Evolutionary conservation across 2,113 vertebrate genomes (phyloP), one percentile per base, ranked within the genome.

Genomic region (Rhipidura dahli): DNA sequence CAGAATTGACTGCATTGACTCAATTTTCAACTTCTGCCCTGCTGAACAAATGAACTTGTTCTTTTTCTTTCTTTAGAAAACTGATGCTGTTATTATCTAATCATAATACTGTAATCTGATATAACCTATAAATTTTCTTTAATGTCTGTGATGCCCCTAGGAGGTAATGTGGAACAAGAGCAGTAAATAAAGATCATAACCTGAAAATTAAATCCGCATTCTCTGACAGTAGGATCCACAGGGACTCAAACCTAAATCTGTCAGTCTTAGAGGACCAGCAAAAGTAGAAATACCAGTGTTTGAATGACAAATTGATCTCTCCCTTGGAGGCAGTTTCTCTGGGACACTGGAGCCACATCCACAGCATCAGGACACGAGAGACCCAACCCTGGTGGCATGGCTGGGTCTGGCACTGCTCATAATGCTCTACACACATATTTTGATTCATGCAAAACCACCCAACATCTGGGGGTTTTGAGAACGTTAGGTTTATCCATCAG

Each of bases 151-250:
- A 82, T 66, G 45, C 7, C 85, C 51, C 15, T 31, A 83, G 45
- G 79, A 89, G 71, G 42, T 44, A 69, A 70, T 2, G 51, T 54
- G 35, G 82, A 93, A 88, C 9, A 27, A 65, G 51, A 91, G 45
- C 59, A 80, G 44, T 95, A 94, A 96, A 93, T 86, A 96, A 88
- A 91, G 54, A 87, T 73, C 51, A 70, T 28, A 92, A 73, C 65
- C 45, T 77, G 70, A 72, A 89, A 85, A 94, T 56, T 69, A 79
- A 56, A 76, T 40, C 70, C 60, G 57, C 40, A 37, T 78, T 63
- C 22, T 91, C 57, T 72, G 45, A 71, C 70, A 51, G 57, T 1
- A 66, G 28, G 47, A 85, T 56, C 66, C 70, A 60, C 70, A 21
- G 90, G 88, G 92, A 88, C 33, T 21, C 59, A 53, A 65, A 26